Conservation (phyloP, 1,140 invertebrate genomes). For the Elymnias hypermnestra region DNA sequence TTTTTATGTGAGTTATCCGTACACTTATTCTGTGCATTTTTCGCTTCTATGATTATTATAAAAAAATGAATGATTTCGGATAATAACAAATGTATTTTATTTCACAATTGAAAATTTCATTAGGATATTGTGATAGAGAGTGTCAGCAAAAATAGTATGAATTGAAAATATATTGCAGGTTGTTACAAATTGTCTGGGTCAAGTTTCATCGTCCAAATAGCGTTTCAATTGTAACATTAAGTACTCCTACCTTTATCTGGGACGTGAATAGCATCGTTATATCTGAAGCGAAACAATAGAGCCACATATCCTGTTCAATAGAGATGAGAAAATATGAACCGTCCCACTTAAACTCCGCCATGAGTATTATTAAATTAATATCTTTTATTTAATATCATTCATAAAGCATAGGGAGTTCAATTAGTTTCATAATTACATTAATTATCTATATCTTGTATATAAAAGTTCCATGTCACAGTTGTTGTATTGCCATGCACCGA, state of each 20-base stretch:
- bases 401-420: constrained; percentile 15
- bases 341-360: constrained; percentile 1
- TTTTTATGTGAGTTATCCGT: too few species aligned
- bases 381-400: constrained; percentile 10
- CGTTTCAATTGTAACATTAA: neutral
- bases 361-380: constrained; percentile 17
- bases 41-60: too few species aligned
- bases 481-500: too few species aligned
- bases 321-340: constrained; percentile 17
- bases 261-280: constrained; percentile 2
- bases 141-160: too few species aligned
- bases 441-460: neutral
- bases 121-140: too few species aligned
- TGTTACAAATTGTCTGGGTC: too few species aligned
- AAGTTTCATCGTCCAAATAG: neutral
- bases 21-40: too few species aligned
- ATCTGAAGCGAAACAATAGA: constrained; percentile 8
- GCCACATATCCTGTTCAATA: constrained; percentile 6
- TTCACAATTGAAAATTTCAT: too few species aligned
- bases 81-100: too few species aligned
- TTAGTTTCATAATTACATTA: neutral
- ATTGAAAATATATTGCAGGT: too few species aligned
- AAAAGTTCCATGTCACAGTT: too few species aligned
- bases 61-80: too few species aligned
- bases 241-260: neutral